Evolutionary conservation across 2,113 vertebrate species (phyloP), one percentile per base, ranked within the genome.

Genomic region (Camarhynchus parvulus): DNA sequence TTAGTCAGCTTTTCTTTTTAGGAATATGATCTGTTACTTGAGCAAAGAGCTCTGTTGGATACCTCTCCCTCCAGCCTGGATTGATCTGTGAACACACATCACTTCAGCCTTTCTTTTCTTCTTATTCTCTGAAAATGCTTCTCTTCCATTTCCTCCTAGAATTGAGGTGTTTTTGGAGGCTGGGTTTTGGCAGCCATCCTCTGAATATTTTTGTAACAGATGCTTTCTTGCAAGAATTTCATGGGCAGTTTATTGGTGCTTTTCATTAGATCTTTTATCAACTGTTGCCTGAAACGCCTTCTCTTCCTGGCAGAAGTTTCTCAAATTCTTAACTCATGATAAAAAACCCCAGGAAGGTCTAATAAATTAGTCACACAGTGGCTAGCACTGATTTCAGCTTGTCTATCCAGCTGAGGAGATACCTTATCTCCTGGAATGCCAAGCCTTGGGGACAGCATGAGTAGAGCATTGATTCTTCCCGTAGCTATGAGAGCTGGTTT

Each of bases 241-340:
- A 44, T 66, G 41, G 50, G 69, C 58, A 89, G 70, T 91, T 89
- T 83, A 87, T 88, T 64, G 49, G 52, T 87, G 64, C 85, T 90
- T 96, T 96, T 86, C 85, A 18, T 90, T 83, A 86, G 76, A 83
- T 92, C 88, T 86, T 88, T 96, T 93, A 93, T 96, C 93, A 94
- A 44, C 68, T 88, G 42, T 86, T 95, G 92, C 47, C 82, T 95
- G 72, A 83, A 97, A 94, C 1, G 18, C 72, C 82, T 96, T 93
- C 76, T 86, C 33, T 95, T 96, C 79, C 93, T 96, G 93, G 85
- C 85, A 95, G 68, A 94, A 74, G 82, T 80, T 74, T 94, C 79
- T 55, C 21, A 92, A 37, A 95, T 96, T 90, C 93, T 94, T 93
- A 70, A 52, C 39, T 70, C 53, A 35, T 86, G 75, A 91, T 92